Percentiles rank a stretch among this genome's conserved stretches.
Conservation (phyloP, 2,888 invertebrate species). For the Machimus rusticus region DNA sequence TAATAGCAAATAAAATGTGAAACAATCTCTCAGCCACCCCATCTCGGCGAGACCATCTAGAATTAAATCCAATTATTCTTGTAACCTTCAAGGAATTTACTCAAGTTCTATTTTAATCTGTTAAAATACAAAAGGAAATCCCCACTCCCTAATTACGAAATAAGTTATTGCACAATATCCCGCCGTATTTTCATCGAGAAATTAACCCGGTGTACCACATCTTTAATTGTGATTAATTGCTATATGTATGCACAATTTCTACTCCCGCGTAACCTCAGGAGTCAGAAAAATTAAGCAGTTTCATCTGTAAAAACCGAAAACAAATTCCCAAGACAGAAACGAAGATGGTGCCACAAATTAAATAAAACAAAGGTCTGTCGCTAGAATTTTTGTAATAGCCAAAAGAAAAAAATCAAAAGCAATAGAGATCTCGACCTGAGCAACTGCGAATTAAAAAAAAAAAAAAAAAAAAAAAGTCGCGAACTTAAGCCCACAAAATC, state of each 20-base stretch:
- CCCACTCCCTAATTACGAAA: neutral
- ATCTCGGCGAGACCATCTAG: neutral
- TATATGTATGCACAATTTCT: neutral
- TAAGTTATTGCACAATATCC: neutral
- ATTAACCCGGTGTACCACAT: neutral
- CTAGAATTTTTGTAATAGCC: neutral
- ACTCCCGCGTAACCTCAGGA: neutral
- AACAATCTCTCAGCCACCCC: neutral
- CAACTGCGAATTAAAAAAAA: neutral
- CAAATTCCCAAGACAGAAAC: neutral
- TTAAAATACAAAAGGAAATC: neutral
- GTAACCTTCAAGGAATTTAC: neutral
- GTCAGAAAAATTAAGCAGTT: neutral
- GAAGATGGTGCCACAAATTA: neutral
- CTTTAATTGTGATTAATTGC: neutral
- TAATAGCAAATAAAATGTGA: neutral
- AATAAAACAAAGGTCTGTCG: neutral
- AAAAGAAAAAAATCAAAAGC: neutral
- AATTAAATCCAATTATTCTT: neutral
- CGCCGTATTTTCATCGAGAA: neutral
- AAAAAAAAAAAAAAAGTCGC: neutral
- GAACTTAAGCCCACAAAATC: neutral
- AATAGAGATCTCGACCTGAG: neutral
- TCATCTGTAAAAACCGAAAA: neutral
- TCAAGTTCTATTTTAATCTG: neutral